Percentiles rank a stretch among this genome's conserved stretches.
These are phyloP conservation scores for Hipposideros armiger DNA, from an alignment of 2,113 vertebrate genomes.

Conservation along the genomic window DNA sequence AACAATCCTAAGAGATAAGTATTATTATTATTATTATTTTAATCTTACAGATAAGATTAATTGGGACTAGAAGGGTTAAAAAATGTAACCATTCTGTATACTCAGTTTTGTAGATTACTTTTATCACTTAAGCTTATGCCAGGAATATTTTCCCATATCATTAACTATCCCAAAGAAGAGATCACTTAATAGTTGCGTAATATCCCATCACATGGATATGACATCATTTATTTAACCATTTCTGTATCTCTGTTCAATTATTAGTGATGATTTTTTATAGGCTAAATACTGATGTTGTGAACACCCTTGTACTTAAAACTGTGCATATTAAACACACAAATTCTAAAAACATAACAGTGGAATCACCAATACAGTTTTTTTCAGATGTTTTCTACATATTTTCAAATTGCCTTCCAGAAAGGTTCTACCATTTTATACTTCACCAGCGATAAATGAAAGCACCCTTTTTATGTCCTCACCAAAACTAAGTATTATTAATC, in stretches of 20 bases:
- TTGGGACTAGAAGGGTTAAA: background rate
- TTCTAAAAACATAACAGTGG: background rate
- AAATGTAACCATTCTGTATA: background rate
- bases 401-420: constrained; percentile 16
- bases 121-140: background rate
- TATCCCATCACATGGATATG: background rate
- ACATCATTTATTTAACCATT: background rate
- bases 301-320: background rate
- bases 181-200: background rate
- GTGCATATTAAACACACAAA: background rate
- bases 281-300: background rate
- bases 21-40: background rate
- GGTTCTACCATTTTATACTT: background rate
- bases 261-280: background rate
- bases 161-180: background rate
- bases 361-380: background rate
- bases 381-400: background rate
- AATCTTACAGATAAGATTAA: background rate
- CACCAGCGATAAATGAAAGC: background rate
- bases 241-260: background rate
- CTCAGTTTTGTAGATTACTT: background rate
- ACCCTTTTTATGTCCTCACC: background rate
- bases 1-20: background rate
- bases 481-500: background rate
- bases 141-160: background rate